phyloP scores from a whole-genome alignment of 1,140 invertebrate species.

The Scylla paramamosain region DNA sequence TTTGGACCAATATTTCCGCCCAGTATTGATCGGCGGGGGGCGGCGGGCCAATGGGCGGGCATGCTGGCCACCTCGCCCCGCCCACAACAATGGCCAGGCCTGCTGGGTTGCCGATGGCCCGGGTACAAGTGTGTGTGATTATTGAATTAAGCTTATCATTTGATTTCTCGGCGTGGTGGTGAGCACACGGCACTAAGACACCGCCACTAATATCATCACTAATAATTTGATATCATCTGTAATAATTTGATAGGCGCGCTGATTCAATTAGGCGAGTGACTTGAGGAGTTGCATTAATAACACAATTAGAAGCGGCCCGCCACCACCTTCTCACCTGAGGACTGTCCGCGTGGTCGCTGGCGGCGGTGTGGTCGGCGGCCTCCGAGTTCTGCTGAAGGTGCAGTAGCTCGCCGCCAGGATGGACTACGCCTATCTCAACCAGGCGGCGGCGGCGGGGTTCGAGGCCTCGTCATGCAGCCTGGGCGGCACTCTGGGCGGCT shows the following conservation, averaged over 20 bases:
- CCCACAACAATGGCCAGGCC: constrained; percentile 71
- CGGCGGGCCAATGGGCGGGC: constrained; percentile 52
- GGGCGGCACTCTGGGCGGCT: constrained; percentile 83
- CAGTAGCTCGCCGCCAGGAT: constrained; percentile 80
- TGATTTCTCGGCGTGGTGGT: constrained; percentile 78
- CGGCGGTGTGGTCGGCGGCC: constrained; percentile 50
- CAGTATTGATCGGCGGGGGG: constrained; percentile 70
- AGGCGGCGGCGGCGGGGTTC: constrained; percentile 85
- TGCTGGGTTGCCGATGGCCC: constrained; percentile 74
- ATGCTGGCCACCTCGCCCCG: constrained; percentile 27
- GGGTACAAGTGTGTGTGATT: constrained; percentile 77
- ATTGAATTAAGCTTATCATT: constrained; percentile 78
- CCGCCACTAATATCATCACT: constrained; percentile 78
- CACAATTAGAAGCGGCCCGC: constrained; percentile 64
- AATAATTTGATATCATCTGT: constrained; percentile 78
- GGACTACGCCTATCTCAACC: constrained; percentile 88
- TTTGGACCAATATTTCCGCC: constrained; percentile 65
- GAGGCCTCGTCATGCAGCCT: constrained; percentile 85
- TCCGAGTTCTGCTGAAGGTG: constrained; percentile 35
- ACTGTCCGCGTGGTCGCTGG: constrained; percentile 58
- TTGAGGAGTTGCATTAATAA: constrained; percentile 76
- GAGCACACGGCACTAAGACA: constrained; percentile 77
- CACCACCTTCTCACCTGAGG: constrained; percentile 23
- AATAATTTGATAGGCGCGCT: constrained; percentile 78
- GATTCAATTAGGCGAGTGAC: constrained; percentile 77